phyloP scores from a whole-genome alignment of 2,888 invertebrate species.

The Cancer borealis region DNA sequence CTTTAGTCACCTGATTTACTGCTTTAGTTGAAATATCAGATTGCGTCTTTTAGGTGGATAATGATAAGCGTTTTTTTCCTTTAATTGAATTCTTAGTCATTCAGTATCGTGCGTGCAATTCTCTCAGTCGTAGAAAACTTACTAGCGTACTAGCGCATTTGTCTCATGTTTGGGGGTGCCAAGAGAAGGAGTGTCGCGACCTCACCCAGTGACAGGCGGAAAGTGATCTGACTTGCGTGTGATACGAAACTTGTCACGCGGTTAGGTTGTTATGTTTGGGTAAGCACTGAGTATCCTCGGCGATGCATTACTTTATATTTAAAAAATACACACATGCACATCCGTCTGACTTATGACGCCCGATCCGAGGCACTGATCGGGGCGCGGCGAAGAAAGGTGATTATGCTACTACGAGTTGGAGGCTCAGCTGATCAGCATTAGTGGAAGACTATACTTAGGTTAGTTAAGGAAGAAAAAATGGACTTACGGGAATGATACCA shows the following conservation, averaged over 20 bases:
- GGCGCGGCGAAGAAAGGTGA: background rate
- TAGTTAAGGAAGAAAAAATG: conserved; percentile 67
- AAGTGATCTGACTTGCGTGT: background rate
- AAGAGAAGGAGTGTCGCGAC: background rate
- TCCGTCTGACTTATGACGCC: background rate
- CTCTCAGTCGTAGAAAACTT: background rate
- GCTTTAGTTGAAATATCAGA: background rate
- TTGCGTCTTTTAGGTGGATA: background rate
- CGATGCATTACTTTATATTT: background rate
- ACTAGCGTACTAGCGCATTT: background rate
- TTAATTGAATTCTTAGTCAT: background rate
- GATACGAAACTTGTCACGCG: background rate
- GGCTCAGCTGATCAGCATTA: conserved; percentile 63
- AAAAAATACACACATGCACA: background rate
- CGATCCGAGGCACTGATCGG: background rate
- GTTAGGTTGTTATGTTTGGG: background rate
- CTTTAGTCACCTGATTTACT: background rate
- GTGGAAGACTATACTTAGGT: conserved; percentile 64
- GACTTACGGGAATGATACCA: conserved; percentile 74
- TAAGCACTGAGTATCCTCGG: background rate
- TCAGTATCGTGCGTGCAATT: background rate
- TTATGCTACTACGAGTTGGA: conserved; percentile 58
- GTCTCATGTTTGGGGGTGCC: background rate
- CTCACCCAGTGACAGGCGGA: background rate
- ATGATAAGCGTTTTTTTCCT: background rate